phyloP scores from a whole-genome alignment of 2,113 vertebrate species.

The Crotalus tigris region DNA sequence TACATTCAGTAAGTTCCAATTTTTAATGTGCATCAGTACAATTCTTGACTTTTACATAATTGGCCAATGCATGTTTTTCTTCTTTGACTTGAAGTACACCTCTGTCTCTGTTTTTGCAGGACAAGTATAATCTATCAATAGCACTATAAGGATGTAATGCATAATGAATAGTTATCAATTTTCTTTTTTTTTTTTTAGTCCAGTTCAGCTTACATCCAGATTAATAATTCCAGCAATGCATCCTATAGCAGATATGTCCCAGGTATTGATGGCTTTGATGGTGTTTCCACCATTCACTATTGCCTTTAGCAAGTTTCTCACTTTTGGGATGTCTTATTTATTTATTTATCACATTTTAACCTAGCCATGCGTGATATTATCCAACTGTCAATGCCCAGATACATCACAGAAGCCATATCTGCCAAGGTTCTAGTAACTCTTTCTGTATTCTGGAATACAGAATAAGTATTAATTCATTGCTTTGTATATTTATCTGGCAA shows the following conservation, averaged over 20 bases:
- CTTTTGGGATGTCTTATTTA: not conserved
- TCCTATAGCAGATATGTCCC: not conserved
- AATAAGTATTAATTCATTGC: not conserved
- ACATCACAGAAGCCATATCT: not conserved
- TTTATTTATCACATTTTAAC: not conserved
- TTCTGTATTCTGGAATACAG: not conserved
- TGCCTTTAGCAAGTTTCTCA: not conserved
- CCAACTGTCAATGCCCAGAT: not conserved
- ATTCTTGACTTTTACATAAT: not conserved
- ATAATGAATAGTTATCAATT: not conserved
- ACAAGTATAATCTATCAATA: not conserved
- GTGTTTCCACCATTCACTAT: not conserved
- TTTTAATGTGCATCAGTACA: not conserved
- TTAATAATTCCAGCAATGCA: not conserved
- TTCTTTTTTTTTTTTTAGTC: not conserved
- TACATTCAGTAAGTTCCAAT: not conserved
- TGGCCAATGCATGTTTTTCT: not conserved
- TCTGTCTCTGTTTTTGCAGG: not conserved
- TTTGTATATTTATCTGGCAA: not conserved
- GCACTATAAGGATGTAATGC: not conserved
- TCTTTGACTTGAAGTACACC: not conserved
- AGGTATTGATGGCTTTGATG: not conserved
- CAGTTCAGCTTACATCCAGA: not conserved
- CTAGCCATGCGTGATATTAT: not conserved
- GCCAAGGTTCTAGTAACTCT: not conserved